These are phyloP conservation scores for Apeira syringaria DNA, from an alignment of 2,888 invertebrate species.

Conservation along the genomic window DNA sequence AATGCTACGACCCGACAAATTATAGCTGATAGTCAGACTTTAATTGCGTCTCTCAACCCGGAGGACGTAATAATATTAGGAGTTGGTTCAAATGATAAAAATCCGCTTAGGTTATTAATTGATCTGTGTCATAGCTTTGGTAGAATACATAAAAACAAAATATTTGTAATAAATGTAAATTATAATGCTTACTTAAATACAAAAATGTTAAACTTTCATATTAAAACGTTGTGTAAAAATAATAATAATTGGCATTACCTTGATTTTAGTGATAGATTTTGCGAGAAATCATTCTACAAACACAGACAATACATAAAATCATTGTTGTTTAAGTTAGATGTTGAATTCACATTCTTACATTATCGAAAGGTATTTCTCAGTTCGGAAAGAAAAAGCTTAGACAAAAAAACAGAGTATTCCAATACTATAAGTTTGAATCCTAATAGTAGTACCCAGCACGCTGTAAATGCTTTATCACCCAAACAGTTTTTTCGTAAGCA, in stretches of 20 bases:
- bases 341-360: too few relatives aligned
- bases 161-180: neutral
- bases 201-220: neutral
- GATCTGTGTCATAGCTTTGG: neutral
- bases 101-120: neutral
- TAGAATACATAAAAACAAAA: neutral
- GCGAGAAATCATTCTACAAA: too few relatives aligned
- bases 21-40: neutral
- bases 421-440: too few relatives aligned
- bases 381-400: too few relatives aligned
- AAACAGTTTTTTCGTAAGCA: too few relatives aligned
- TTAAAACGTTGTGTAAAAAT: neutral
- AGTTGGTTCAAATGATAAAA: neutral
- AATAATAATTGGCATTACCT: neutral
- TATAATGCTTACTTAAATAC: neutral
- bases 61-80: neutral
- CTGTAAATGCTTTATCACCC: too few relatives aligned
- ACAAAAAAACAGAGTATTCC: too few relatives aligned
- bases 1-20: neutral
- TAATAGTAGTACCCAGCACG: too few relatives aligned
- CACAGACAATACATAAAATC: too few relatives aligned
- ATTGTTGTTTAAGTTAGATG: too few relatives aligned
- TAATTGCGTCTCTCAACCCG: neutral
- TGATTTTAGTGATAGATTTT: too few relatives aligned
- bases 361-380: too few relatives aligned